Evolutionary conservation across 2,888 invertebrate species (phyloP), one percentile per base, ranked within the genome.

Genomic region (Caenorhabditis sp.): DNA sequence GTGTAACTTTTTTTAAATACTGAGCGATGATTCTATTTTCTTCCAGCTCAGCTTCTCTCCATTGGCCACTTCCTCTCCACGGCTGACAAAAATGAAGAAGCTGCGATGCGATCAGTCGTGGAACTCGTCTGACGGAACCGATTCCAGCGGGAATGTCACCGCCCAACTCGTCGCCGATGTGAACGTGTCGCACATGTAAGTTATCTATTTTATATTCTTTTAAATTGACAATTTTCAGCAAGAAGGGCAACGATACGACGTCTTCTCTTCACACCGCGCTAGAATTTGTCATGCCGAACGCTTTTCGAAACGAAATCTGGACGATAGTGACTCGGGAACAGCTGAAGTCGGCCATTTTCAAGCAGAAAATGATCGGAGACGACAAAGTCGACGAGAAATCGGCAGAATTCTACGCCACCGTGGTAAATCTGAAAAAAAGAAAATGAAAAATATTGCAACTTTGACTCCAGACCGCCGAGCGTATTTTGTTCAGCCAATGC

Each of bases 31-130:
- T 9, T 32, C 32, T 6, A 32, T 32, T 32, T 32, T 9, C 32
- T 47, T 26, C 26, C 55, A 55, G 28, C n/a, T 55, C 11, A 55
- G 13, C 15, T 58, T 58, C 35, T 58, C 58, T 2, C 58, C 58
- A 35, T 13, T 35, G 2, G 32, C 58, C 20, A 58, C 58, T 11
- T 58, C 58, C 1, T 58, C 58, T 20, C 58, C 58, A n/a, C 26
- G 35, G n/a, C 26, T 32, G 4, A n/a, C 18, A 2, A 58, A 58
- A 35, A 35, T 58, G 20, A 28, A 28, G 11, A 35, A 35, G 20
- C 32, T 20, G 15, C 26, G 18, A 18, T 13, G 18, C 6, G 32
- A 35, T 35, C n/a, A n/a, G 18, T 18, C 32, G 11, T 20, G 32
- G 32, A 32, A 20, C 4, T 32, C 58, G 18, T 32, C 32, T 4